These are phyloP conservation scores for Ylistrum balloti DNA, from an alignment of 1,140 invertebrate genomes.

Conservation along the genomic window DNA sequence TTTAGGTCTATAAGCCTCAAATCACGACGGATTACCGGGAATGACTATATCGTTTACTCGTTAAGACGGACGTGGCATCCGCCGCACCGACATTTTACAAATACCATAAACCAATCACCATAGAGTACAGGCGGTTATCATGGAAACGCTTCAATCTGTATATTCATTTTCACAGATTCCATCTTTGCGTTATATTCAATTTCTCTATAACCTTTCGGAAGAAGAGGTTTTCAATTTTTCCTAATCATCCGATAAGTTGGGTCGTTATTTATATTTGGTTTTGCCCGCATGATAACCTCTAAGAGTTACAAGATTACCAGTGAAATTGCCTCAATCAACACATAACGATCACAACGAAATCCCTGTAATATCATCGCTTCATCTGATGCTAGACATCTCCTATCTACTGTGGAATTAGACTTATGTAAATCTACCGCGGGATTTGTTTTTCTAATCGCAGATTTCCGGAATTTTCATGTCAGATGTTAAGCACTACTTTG, in stretches of 20 bases:
- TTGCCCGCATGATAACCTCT: constrained; percentile 24
- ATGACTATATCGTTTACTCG: too few species aligned
- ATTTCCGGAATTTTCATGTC: background rate
- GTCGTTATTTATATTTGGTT: constrained; percentile 29
- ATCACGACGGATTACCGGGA: too few species aligned
- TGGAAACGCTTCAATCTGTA: background rate
- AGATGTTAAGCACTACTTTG: background rate
- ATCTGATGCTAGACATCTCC: background rate
- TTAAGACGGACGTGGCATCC: too few species aligned
- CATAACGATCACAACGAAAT: background rate
- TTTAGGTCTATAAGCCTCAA: too few species aligned
- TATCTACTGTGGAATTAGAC: background rate
- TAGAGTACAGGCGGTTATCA: background rate
- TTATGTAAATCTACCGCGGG: background rate
- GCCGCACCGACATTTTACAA: background rate
- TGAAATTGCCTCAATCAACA: constrained; percentile 29
- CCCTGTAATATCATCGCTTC: background rate
- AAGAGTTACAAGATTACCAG: background rate
- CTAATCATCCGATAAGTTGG: background rate
- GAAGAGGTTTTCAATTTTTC: background rate
- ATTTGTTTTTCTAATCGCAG: background rate
- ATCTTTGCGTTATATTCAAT: constrained; percentile 10
- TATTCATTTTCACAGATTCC: background rate
- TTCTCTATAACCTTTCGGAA: constrained; percentile 8
- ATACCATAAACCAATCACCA: background rate